Base-by-base conservation (phyloP, 2,888 invertebrate species). In the Drosophila parthenogenetica region DNA sequence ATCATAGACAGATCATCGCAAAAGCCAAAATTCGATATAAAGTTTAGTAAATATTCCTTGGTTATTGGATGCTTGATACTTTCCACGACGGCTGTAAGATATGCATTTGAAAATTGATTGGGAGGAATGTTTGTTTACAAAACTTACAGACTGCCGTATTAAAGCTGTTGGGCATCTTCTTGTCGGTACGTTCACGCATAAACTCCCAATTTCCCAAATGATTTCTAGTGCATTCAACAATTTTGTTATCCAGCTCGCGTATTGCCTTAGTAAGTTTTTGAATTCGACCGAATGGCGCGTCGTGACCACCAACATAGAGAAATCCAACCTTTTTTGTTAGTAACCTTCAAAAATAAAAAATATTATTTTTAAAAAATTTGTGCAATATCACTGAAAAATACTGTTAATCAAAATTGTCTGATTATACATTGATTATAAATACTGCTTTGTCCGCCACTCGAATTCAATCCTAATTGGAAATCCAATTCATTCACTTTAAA, bases 141-240 rank as follows among this genome's bases (percentile, higher is more conserved):
- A 93, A 85, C 93, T 90, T 3, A 84, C 84, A 19, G 8, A 50
- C 46, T 35, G 98, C 99, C 10, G 99, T 99, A 7, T 93, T 94
- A 77, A 92, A 95, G 77, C 97, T 96, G 92, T 99, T 99, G 0
- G 99, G 99, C 92, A 95, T 97, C 0, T 98, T 97, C 93, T 99
- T 99, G 92, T 99, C 99, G 0, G 97, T 98, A 77, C 99, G 93
- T 91, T 98, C 97, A 64, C 99, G 94, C 97, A 99, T 97, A 91
- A 97, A 98, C 55, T 95, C 94, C 99, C 99, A 99, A 75, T 94
- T 93, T 39, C 94, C 94, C 29, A 59, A 73, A 74, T 95, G 94
- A 63, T 97, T 97, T 86, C 93, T 95, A 84, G 95, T 96, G 92
- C 99, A 99, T 93, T 99, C 99, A 54, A 99, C 95, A 63, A 99